Evolutionary conservation across 1,140 invertebrate species (phyloP).

Genomic region (Pomacea maculata): DNA sequence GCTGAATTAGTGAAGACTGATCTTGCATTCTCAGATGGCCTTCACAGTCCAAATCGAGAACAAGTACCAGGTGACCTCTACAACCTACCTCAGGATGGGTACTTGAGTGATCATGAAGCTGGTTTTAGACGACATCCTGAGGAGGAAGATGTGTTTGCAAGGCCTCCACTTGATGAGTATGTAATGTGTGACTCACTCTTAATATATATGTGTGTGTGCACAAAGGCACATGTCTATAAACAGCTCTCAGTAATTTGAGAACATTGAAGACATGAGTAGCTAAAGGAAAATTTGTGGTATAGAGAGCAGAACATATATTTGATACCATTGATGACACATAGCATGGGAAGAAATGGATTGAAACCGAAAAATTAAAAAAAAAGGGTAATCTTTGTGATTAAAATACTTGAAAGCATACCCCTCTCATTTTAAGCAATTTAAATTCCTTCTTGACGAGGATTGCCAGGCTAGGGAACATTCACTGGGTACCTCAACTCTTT

Average conservation of each 20-base stretch:
- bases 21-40: constrained; percentile 14
- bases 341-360: too few species aligned
- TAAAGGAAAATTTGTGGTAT: too few species aligned
- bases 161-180: constrained; percentile 48
- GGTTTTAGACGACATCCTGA: constrained; percentile 17
- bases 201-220: not conserved
- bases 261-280: too few species aligned
- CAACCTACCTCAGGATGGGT: constrained; percentile 35
- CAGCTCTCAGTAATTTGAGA: too few species aligned
- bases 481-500: not conserved
- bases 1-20: too few species aligned
- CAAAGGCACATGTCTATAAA: too few species aligned
- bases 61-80: not conserved
- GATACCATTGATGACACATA: too few species aligned
- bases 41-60: constrained; percentile 2
- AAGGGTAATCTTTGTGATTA: too few species aligned
- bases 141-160: constrained; percentile 25
- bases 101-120: constrained; percentile 48
- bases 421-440: not conserved
- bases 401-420: not conserved
- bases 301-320: too few species aligned
- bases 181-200: constrained; percentile 5
- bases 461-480: not conserved
- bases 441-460: not conserved
- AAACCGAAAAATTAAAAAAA: too few species aligned